Conservation (phyloP, 1,140 invertebrate genomes). For the Microplitis demolitor region DNA sequence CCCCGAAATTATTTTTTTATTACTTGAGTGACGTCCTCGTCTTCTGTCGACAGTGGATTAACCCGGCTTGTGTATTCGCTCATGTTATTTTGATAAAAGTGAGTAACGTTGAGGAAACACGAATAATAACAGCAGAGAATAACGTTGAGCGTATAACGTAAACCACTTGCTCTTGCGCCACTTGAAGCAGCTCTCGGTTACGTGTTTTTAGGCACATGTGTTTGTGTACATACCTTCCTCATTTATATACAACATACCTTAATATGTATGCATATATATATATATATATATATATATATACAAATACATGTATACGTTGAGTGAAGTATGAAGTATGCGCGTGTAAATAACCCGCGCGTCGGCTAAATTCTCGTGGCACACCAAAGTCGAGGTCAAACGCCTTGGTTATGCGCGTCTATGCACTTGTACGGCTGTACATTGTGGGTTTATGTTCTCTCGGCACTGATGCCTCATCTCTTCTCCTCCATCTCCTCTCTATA, state of each 20-base stretch:
- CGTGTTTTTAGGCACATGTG: background rate
- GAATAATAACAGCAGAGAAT: background rate
- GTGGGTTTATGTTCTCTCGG: constrained; percentile 8
- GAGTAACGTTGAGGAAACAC: background rate
- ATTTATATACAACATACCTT: background rate
- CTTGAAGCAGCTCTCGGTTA: background rate
- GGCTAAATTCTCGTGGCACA: constrained; percentile 18
- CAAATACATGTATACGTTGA: background rate
- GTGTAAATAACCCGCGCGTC: constrained; percentile 7
- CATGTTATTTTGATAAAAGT: background rate
- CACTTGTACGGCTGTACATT: constrained; percentile 17
- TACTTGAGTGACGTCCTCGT: background rate
- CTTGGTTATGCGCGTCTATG: constrained; percentile 25
- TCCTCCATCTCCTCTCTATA: too few relatives aligned
- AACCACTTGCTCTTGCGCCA: background rate
- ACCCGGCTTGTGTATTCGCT: background rate
- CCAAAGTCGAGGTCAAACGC: constrained; percentile 23
- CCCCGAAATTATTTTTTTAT: background rate
- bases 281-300: background rate
- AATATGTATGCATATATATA: background rate
- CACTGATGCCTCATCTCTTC: too few relatives aligned
- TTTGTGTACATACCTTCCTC: background rate
- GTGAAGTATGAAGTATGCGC: background rate
- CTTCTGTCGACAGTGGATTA: background rate
- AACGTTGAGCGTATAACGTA: background rate